These are phyloP conservation scores for Epinotia brunnichana DNA, from an alignment of 2,888 invertebrate species.

Conservation along the genomic window DNA sequence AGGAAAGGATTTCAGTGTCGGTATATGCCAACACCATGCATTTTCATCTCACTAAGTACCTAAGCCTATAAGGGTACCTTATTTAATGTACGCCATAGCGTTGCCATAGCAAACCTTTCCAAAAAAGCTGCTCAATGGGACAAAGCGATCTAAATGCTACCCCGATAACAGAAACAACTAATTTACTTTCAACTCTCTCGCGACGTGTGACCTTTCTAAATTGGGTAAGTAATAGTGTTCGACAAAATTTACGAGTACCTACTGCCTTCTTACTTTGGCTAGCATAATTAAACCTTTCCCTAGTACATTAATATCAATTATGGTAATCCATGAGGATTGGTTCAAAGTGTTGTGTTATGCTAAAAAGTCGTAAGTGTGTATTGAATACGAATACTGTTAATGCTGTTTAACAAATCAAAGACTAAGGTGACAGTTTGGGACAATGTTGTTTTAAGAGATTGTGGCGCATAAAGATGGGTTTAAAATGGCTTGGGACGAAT, in stretches of 20 bases:
- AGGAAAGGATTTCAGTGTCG: too few relatives aligned
- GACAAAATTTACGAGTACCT: slow-evolving; percentile 63
- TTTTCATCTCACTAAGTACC: too few relatives aligned
- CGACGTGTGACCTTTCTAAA: neutral
- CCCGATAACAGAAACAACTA: neutral
- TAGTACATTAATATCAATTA: slow-evolving; percentile 77
- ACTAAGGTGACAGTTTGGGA: neutral
- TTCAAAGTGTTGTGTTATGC: slow-evolving; percentile 55
- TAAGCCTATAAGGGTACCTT: neutral
- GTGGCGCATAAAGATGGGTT: neutral
- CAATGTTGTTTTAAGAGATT: neutral
- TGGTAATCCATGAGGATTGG: slow-evolving; percentile 70
- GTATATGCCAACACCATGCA: too few relatives aligned
- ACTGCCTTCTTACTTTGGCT: slow-evolving; percentile 65
- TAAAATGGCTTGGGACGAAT: neutral
- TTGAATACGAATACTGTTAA: neutral
- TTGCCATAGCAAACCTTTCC: slow-evolving; percentile 10
- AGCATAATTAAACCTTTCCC: slow-evolving; percentile 74
- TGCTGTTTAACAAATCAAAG: neutral
- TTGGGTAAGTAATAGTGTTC: slow-evolving; percentile 49
- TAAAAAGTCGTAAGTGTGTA: slow-evolving; percentile 5
- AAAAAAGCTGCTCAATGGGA: slow-evolving; percentile 48
- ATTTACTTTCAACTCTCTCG: neutral
- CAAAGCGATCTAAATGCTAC: slow-evolving; percentile 41
- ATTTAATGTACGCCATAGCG: slow-evolving; percentile 15